Percentiles rank a stretch among this genome's conserved stretches.
phyloP scores from a whole-genome alignment of 2,797 vertebrate species.

The Cossypha caffra region DNA sequence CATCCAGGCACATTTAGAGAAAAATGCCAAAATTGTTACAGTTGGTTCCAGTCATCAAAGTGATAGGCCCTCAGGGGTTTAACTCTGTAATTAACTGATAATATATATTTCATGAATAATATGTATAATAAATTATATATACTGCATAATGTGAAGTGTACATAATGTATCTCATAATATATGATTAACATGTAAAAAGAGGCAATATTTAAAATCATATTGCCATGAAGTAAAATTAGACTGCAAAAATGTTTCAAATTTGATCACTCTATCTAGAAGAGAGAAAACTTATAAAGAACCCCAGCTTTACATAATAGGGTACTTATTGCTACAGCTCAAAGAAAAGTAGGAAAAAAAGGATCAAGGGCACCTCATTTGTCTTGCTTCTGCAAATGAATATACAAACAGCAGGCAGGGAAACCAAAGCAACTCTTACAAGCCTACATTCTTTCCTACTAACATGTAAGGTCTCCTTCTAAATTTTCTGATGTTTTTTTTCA shows the following conservation, averaged over 20 bases:
- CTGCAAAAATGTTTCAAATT: not conserved
- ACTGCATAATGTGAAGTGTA: not conserved
- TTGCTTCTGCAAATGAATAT: not conserved
- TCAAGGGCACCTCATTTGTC: not conserved
- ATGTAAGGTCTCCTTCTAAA: not conserved
- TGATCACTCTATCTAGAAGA: not conserved
- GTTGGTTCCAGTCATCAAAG: not conserved
- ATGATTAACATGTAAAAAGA: not conserved
- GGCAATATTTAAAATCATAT: not conserved
- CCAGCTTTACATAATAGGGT: not conserved
- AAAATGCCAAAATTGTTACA: constrained; percentile 29
- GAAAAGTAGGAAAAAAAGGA: not conserved
- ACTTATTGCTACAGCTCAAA: not conserved
- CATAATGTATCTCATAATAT: not conserved
- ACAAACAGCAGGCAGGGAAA: not conserved
- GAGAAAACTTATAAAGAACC: not conserved
- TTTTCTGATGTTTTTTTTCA: not conserved
- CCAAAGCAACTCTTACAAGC: not conserved
- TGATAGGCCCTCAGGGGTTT: not conserved
- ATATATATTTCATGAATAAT: not conserved
- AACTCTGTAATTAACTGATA: not conserved
- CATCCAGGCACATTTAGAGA: not conserved
- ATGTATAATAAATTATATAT: not conserved
- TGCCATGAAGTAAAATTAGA: not conserved
- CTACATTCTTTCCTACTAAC: not conserved